Conservation (phyloP, 2,888 invertebrate genomes). For the Synanthedon vespiformis region DNA sequence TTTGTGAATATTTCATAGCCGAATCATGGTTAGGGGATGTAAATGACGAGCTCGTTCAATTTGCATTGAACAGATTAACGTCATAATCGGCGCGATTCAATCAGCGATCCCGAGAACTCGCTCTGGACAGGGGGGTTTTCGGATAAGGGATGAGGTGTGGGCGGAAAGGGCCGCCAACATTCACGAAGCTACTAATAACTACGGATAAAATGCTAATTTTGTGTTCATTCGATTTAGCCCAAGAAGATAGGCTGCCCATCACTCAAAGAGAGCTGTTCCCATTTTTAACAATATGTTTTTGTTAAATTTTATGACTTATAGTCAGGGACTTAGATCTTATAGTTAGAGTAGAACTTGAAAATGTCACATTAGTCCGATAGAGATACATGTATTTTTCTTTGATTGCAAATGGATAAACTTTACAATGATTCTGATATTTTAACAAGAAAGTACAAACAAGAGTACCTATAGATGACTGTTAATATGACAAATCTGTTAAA, state of each 20-base stretch:
- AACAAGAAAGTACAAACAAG: too few relatives aligned
- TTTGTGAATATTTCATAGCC: conserved; percentile 59
- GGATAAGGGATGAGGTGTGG: conserved; percentile 7
- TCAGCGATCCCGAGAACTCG: conserved; percentile 55
- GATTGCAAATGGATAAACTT: too few relatives aligned
- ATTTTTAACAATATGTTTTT: not conserved
- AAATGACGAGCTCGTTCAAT: conserved; percentile 66
- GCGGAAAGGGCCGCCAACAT: conserved; percentile 20
- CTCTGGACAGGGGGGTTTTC: conserved; percentile 31
- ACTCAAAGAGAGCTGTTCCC: not conserved
- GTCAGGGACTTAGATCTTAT: too few relatives aligned
- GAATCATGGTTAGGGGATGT: conserved; percentile 63
- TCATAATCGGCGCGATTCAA: conserved; percentile 68
- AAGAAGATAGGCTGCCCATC: conserved; percentile 32
- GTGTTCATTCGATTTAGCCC: conserved; percentile 64
- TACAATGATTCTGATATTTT: too few relatives aligned
- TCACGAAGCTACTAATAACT: conserved; percentile 59
- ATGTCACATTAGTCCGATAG: too few relatives aligned
- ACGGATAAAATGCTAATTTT: conserved; percentile 68
- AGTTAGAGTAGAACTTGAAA: too few relatives aligned
- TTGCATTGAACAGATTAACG: conserved; percentile 70
- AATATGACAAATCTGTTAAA: too few relatives aligned
- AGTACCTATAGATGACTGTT: too few relatives aligned
- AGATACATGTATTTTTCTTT: too few relatives aligned
- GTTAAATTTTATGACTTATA: not conserved